Evolutionary conservation across 2,888 invertebrate genomes (phyloP).

Genomic region (Chalcis sispes): DNA sequence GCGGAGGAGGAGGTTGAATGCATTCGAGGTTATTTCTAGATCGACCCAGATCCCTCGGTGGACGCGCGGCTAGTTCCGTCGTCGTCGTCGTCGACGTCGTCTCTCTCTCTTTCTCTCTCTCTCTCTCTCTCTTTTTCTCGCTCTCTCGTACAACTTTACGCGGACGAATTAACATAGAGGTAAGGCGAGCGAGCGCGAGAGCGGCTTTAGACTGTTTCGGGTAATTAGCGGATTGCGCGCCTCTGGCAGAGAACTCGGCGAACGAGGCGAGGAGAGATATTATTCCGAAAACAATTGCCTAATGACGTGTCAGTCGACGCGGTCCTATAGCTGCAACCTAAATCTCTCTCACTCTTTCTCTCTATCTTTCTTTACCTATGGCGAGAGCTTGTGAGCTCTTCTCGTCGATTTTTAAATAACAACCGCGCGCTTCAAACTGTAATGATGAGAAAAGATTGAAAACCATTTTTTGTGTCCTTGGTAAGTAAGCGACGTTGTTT

Average conservation of each 20-base stretch:
- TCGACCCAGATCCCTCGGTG: conserved; percentile 70
- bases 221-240: conserved; percentile 70
- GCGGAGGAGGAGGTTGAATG: conserved; percentile 69
- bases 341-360: conserved; percentile 24
- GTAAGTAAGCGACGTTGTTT: too few species aligned
- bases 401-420: conserved; percentile 47
- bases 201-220: conserved; percentile 70
- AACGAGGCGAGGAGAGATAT: conserved; percentile 31
- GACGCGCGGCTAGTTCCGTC: conserved; percentile 59
- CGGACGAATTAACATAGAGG: neutral
- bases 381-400: conserved; percentile 7
- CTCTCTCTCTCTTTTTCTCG: conserved; percentile 53
- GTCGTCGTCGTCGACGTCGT: neutral
- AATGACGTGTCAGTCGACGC: conserved; percentile 54
- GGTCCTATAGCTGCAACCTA: conserved; percentile 42
- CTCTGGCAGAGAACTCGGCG: conserved; percentile 57
- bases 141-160: neutral
- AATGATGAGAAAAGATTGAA: too few species aligned
- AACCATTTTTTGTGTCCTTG: too few species aligned
- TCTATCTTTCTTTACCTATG: neutral
- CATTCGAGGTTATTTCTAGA: conserved; percentile 71
- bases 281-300: conserved; percentile 56
- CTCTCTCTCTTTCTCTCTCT: conserved; percentile 47
- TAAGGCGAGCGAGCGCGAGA: conserved; percentile 57
- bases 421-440: too few species aligned